A percentile compares a stretch with the other conserved stretches of the same genome.
phyloP scores from a whole-genome alignment of 2,113 vertebrate species.

The Tonatia bakeri region DNA sequence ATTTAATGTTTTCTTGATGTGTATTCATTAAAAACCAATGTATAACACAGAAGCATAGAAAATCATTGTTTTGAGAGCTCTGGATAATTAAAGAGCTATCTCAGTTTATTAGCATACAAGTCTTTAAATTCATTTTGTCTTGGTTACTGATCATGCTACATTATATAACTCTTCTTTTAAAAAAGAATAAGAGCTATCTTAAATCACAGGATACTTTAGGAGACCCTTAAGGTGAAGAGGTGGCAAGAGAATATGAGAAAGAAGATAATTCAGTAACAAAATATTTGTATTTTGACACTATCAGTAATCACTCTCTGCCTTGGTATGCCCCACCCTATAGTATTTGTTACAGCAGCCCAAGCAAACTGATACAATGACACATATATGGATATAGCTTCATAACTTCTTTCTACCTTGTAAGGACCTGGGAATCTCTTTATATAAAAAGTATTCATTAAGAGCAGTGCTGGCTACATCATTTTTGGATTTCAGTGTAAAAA shows the following conservation, averaged over 20 bases:
- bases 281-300: neutral
- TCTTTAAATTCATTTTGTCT: constrained; percentile 43
- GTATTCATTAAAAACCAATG: constrained; percentile 41
- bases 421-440: neutral
- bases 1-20: constrained; percentile 29
- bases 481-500: neutral
- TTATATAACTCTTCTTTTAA: neutral
- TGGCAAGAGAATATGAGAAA: neutral
- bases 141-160: constrained; percentile 12
- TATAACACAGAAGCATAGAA: constrained; percentile 4
- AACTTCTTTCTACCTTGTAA: neutral
- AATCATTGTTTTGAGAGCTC: constrained; percentile 42
- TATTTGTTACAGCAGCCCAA: neutral
- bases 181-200: neutral
- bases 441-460: neutral
- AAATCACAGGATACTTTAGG: neutral
- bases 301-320: neutral
- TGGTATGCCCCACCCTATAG: neutral
- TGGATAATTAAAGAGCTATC: constrained; percentile 46
- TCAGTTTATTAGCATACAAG: constrained; percentile 3
- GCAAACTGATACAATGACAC: neutral
- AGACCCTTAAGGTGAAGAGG: neutral
- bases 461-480: neutral
- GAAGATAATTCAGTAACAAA: neutral
- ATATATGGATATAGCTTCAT: neutral